These are phyloP conservation scores for Hylaeus anthracinus DNA, from an alignment of 1,140 invertebrate genomes.

Conservation along the genomic window DNA sequence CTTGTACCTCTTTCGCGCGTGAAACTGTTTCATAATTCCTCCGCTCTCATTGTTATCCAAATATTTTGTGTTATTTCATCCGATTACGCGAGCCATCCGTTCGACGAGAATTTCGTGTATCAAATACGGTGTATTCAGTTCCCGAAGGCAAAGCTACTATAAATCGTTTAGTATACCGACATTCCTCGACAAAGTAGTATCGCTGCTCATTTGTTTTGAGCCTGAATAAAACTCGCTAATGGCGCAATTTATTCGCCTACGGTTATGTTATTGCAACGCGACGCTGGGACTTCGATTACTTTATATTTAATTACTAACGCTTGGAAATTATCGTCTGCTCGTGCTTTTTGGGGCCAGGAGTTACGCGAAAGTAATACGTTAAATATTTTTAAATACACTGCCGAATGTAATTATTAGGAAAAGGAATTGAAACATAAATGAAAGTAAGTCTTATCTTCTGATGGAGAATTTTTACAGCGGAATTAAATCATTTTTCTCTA, in stretches of 20 bases:
- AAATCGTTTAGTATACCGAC: conserved; percentile 30
- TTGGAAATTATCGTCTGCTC: conserved; percentile 12
- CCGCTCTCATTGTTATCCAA: background rate
- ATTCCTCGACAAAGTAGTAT: background rate
- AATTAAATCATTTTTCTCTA: too few relatives aligned
- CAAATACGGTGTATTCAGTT: background rate
- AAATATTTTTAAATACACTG: too few relatives aligned
- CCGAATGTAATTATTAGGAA: too few relatives aligned
- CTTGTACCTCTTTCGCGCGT: background rate
- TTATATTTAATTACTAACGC: conserved; percentile 23
- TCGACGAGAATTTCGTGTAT: background rate
- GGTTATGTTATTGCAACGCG: conserved; percentile 11
- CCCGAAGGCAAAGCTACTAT: background rate
- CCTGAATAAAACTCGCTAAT: conserved; percentile 36
- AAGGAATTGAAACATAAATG: too few relatives aligned
- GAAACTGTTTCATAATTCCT: background rate
- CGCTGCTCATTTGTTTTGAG: background rate
- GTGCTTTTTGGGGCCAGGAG: background rate
- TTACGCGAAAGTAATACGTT: too few relatives aligned
- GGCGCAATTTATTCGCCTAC: conserved; percentile 30
- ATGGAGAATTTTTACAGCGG: too few relatives aligned
- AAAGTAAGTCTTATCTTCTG: too few relatives aligned
- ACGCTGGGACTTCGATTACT: conserved; percentile 23
- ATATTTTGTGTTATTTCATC: background rate
- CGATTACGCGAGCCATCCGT: background rate